Conservation (phyloP, 2,888 invertebrate species). For the Leistus spinibarbis region DNA sequence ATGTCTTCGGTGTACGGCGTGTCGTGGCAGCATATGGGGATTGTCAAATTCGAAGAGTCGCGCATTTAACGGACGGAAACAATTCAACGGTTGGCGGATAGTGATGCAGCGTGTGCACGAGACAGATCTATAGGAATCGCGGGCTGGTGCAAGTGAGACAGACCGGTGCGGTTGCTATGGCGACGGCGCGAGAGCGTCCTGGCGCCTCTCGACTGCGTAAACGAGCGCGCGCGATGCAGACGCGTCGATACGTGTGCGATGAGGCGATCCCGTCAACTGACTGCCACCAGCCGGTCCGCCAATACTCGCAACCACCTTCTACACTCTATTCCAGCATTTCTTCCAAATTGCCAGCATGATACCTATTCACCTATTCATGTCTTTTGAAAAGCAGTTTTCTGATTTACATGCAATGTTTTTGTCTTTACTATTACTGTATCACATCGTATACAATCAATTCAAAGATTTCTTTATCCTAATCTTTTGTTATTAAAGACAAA, state of each 20-base stretch:
- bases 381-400: too few species aligned
- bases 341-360: background rate
- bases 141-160: conserved; percentile 11
- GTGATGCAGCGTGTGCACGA: background rate
- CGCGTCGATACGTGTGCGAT: conserved; percentile 45
- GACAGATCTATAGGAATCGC: background rate
- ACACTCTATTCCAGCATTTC: background rate
- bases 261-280: background rate
- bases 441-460: too few species aligned
- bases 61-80: conserved; percentile 24
- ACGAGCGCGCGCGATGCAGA: conserved; percentile 56
- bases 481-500: too few species aligned
- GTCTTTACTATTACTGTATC: too few species aligned
- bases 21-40: background rate
- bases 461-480: too few species aligned
- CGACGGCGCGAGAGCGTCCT: conserved; percentile 53
- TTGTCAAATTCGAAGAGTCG: background rate
- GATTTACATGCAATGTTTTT: too few species aligned
- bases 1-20: background rate
- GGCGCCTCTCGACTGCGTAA: conserved; percentile 48
- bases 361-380: too few species aligned
- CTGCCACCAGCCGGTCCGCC: background rate
- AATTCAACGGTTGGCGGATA: conserved; percentile 20
- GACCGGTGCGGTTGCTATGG: conserved; percentile 51
- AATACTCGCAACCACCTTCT: background rate